These are phyloP conservation scores for Canis aureus DNA, from an alignment of 2,113 vertebrate genomes.

Conservation along the genomic window DNA sequence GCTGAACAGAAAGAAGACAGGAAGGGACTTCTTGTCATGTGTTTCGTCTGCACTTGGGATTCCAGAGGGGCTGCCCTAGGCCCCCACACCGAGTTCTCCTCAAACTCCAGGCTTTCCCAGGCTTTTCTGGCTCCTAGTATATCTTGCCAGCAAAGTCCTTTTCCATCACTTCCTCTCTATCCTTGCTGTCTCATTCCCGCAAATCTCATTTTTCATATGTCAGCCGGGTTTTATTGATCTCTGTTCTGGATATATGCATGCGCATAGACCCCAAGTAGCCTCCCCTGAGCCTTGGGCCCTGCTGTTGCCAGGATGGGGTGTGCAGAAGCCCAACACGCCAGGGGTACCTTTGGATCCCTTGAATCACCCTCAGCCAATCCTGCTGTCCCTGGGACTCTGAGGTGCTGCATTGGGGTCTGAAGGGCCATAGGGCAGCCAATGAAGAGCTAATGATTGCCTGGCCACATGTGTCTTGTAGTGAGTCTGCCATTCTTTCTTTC, in stretches of 20 bases:
- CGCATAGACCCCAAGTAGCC: not conserved
- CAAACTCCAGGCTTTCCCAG: not conserved
- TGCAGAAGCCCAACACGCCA: not conserved
- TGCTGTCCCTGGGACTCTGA: not conserved
- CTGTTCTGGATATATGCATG: not conserved
- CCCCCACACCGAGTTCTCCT: not conserved
- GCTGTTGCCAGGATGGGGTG: no score
- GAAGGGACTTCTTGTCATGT: not conserved
- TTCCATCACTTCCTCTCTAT: not conserved
- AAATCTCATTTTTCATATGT: not conserved
- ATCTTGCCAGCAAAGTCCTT: not conserved
- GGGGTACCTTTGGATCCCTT: not conserved
- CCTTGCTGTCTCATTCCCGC: not conserved
- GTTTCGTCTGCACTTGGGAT: not conserved
- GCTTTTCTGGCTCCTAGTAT: not conserved
- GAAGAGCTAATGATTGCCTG: not conserved
- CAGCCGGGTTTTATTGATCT: not conserved
- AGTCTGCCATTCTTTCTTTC: not conserved
- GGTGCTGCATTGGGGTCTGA: not conserved
- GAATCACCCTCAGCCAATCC: not conserved
- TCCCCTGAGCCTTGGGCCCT: not conserved
- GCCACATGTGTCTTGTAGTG: not conserved
- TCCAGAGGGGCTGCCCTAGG: not conserved
- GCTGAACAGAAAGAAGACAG: not conserved
- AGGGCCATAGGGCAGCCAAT: not conserved